Base-by-base conservation (phyloP, 2,888 invertebrate genomes). In the Pandemis heparana region DNA sequence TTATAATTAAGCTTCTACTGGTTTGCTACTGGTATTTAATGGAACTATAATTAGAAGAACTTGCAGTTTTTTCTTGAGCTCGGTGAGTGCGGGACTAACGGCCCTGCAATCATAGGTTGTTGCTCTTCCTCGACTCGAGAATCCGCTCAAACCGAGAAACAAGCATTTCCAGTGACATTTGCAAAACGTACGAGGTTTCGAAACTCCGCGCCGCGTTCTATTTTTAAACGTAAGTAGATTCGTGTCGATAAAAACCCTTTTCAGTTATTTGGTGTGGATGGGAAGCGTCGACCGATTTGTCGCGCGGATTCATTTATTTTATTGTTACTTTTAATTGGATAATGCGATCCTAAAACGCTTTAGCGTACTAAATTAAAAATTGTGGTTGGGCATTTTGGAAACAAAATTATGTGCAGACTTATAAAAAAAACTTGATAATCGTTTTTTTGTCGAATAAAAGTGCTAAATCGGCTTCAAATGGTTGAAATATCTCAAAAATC, bases 21-120 rank as follows among this genome's bases (percentile, higher is more conserved):
- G 51, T 69, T 69, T 61, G 69, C 70, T 62, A 56, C 62, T 70
- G 65, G 53, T 74, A 60, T 74, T 64, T 51, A 65, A 69, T 63
- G 48, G 64, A 60, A 69, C 69, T 63, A 41, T 70, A 74, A 74
- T 70, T 72, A 75, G 78, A 80, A 77, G 77, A 79, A 80, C 63
- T 81, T 79, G 78, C 79, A 69, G 77, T 81, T 82, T 84, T 85
- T 85, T 85, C 82, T 79, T 81, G 81, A 87, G 88, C 82, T 87
- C 87, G 84, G 84, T 83, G 87, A 87, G 87, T 87, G 89, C 87
- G 87, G 91, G 91, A 86, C 90, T 94, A 94, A 94, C 94, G 94
- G 94, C 92, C 92, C 89, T 88, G 90, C 92, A 94, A 94, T 94
- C 94, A 94, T 92, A 94, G 94, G 94, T 94, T 94, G 91, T 94